Evolutionary conservation across 2,797 vertebrate genomes (phyloP).

Genomic region (Pogonophryne albipinna): DNA sequence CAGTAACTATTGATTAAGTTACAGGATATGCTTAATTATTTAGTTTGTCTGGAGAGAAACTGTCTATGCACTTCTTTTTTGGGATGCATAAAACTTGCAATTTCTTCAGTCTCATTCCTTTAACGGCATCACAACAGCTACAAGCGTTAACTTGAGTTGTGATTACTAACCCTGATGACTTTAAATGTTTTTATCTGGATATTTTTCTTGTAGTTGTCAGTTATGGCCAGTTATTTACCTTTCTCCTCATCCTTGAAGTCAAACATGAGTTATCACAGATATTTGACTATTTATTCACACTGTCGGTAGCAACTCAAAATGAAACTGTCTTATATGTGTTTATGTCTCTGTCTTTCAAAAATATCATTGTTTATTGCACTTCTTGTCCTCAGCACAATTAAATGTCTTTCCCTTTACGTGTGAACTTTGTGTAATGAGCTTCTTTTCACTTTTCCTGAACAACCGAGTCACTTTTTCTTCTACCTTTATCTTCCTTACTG

Average conservation of each 20-base stretch:
- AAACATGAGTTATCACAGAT: slow-evolving; percentile 37
- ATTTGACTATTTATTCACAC: slow-evolving; percentile 35
- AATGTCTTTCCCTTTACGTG: slow-evolving; percentile 82
- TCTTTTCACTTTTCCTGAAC: slow-evolving; percentile 40
- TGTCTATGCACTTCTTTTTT: slow-evolving; percentile 61
- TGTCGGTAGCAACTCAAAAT: slow-evolving; percentile 25
- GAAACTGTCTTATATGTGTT: slow-evolving; percentile 33
- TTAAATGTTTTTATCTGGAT: slow-evolving; percentile 47
- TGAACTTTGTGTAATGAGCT: slow-evolving; percentile 50
- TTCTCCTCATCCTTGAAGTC: slow-evolving; percentile 40
- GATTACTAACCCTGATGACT: slow-evolving; percentile 48
- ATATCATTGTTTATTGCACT: slow-evolving; percentile 83
- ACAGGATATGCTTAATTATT: slow-evolving; percentile 26
- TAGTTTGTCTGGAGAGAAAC: slow-evolving; percentile 50
- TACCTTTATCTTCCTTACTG: slow-evolving; percentile 38
- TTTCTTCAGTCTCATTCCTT: slow-evolving; percentile 83
- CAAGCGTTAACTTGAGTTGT: slow-evolving; percentile 54
- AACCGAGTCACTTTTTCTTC: slow-evolving; percentile 13
- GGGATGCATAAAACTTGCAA: slow-evolving; percentile 50
- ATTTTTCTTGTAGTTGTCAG: slow-evolving; percentile 37
- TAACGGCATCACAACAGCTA: slow-evolving; percentile 54
- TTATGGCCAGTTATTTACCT: slow-evolving; percentile 51
- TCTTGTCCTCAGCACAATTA: slow-evolving; percentile 88
- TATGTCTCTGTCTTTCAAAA: slow-evolving; percentile 75
- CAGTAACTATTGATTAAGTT: slow-evolving; percentile 6